Percentiles rank a stretch among this genome's conserved stretches.
Evolutionary conservation across 37 sponge, comb jelly and placozoan species (phyloP).

Genomic region (Theonella swinhoei): DNA sequence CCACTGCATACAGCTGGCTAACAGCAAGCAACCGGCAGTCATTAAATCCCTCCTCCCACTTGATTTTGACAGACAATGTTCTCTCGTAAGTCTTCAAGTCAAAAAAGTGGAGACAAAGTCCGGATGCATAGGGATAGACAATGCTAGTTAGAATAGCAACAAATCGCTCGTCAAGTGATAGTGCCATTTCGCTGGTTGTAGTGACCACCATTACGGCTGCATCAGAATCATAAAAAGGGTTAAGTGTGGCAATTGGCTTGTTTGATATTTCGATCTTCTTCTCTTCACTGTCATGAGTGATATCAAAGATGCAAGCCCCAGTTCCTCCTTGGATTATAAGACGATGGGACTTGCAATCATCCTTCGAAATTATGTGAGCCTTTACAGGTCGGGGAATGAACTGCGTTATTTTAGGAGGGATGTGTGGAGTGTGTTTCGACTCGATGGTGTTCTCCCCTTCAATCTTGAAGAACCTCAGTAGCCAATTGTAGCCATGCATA

Average conservation of each 20-base stretch:
- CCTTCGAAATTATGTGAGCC: conserved; percentile 8
- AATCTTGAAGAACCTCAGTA: conserved; percentile 14
- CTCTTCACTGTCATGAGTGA: conserved; percentile 1
- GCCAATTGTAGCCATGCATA: conserved; percentile 44
- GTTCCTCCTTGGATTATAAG: conserved; percentile 41
- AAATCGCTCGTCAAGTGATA: conserved; percentile 33
- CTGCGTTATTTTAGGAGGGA: conserved; percentile 38
- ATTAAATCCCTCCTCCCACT: conserved; percentile 44
- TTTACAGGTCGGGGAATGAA: conserved; percentile 46
- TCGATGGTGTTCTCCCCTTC: background rate
- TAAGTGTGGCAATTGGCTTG: conserved; percentile 34
- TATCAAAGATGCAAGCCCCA: conserved; percentile 38
- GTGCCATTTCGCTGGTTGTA: conserved; percentile 43
- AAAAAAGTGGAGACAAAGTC: conserved; percentile 43
- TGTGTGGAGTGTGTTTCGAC: background rate
- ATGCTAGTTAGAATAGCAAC: conserved; percentile 40
- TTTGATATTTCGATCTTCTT: conserved; percentile 25
- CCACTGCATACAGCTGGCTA: conserved; percentile 22
- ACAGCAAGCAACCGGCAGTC: conserved; percentile 25
- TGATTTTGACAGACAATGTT: conserved; percentile 14
- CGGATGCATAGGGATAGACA: conserved; percentile 31
- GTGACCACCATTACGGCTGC: conserved; percentile 50
- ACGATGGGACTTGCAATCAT: conserved; percentile 27
- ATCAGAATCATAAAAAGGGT: conserved; percentile 41
- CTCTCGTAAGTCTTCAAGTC: conserved; percentile 16